Conservation (phyloP, 2,113 vertebrate genomes). For the Tychaedon coryphoeus region DNA sequence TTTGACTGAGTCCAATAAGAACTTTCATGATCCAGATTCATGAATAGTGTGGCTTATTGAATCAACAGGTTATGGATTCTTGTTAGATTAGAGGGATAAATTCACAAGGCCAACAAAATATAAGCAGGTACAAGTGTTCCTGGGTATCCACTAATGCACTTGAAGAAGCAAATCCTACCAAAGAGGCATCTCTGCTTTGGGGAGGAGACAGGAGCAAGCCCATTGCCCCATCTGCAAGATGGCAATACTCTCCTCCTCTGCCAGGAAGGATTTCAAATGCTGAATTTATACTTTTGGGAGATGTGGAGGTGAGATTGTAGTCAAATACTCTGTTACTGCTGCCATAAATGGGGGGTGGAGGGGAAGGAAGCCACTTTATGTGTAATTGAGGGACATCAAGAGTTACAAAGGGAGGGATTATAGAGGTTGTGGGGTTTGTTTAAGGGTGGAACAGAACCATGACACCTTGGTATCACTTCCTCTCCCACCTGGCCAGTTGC, state of each 20-base stretch:
- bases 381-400: not conserved
- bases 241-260: not conserved
- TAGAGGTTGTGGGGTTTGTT: not conserved
- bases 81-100: not conserved
- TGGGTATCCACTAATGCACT: accelerated
- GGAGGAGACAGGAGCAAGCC: not conserved
- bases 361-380: not conserved
- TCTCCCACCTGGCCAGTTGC: not conserved
- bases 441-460: accelerated
- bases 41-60: not conserved
- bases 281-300: not conserved
- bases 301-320: not conserved
- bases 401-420: not conserved
- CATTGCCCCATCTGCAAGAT: not conserved
- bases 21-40: not conserved
- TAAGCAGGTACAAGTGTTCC: accelerated
- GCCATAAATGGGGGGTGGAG: too few relatives aligned
- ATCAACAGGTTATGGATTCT: not conserved
- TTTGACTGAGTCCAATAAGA: not conserved
- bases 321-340: not conserved
- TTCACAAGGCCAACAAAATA: not conserved
- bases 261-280: not conserved
- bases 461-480: accelerated
- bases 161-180: not conserved
- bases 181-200: not conserved